phyloP scores from a whole-genome alignment of 2,113 vertebrate species.

The Canis aureus region DNA sequence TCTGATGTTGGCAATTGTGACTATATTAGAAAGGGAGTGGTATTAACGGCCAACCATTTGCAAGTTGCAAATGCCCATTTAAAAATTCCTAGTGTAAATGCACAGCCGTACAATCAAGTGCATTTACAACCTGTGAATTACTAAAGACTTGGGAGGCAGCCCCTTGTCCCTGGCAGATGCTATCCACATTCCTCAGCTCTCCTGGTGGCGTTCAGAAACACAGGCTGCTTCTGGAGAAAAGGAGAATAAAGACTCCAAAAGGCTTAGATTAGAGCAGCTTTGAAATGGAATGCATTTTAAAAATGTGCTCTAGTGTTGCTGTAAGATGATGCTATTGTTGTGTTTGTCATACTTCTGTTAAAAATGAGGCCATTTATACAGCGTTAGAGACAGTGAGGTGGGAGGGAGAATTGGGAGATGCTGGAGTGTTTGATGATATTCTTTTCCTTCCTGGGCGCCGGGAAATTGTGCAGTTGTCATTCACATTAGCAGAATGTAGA shows the following conservation, averaged over 20 bases:
- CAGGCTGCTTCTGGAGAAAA: slow-evolving; percentile 61
- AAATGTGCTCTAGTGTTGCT: slow-evolving; percentile 54
- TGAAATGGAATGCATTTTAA: slow-evolving; percentile 70
- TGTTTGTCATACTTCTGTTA: slow-evolving; percentile 70
- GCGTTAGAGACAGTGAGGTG: background rate
- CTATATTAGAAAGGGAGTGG: background rate
- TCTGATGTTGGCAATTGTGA: slow-evolving; percentile 42
- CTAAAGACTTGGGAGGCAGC: slow-evolving; percentile 70
- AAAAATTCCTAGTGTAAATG: slow-evolving; percentile 56
- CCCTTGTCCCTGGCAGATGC: slow-evolving; percentile 67
- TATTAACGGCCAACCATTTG: slow-evolving; percentile 52
- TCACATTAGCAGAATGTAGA: slow-evolving; percentile 56
- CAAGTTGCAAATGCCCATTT: slow-evolving; percentile 65
- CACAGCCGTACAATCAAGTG: background rate
- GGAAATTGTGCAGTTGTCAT: slow-evolving; percentile 49
- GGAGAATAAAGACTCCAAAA: slow-evolving; percentile 53
- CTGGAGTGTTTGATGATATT: slow-evolving; percentile 43
- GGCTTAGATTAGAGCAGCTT: slow-evolving; percentile 60
- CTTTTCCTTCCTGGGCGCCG: slow-evolving; percentile 28
- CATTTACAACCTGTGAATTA: slow-evolving; percentile 70
- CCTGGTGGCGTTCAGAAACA: slow-evolving; percentile 40
- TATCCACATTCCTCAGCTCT: slow-evolving; percentile 37
- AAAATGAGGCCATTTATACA: slow-evolving; percentile 68
- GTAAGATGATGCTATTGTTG: slow-evolving; percentile 68
- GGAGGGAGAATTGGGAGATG: slow-evolving; percentile 47